These are phyloP conservation scores for Mirounga angustirostris DNA, from an alignment of 2,113 vertebrate genomes.

Conservation along the genomic window DNA sequence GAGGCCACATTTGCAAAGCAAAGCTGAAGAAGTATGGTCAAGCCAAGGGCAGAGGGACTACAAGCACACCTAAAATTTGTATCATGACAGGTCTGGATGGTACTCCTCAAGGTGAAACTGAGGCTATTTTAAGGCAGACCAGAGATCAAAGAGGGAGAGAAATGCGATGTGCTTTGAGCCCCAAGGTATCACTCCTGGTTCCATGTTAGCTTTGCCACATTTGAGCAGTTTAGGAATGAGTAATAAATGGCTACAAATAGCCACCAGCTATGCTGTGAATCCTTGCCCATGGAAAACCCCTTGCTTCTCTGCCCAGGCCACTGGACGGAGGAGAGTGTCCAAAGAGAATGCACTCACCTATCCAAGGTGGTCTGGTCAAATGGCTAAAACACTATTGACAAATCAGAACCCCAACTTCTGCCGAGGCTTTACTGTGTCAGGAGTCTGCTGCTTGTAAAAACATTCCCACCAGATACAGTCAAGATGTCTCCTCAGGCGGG, in stretches of 20 bases:
- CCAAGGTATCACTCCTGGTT: background rate
- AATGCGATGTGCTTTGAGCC: background rate
- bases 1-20: background rate
- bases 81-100: background rate
- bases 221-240: background rate
- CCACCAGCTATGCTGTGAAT: background rate
- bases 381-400: background rate
- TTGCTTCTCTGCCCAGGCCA: background rate
- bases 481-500: background rate
- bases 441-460: background rate
- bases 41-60: background rate
- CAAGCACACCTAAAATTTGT: background rate
- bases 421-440: background rate
- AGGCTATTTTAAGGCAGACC: background rate
- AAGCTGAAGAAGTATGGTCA: background rate
- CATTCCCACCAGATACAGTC: background rate
- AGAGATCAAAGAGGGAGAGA: background rate
- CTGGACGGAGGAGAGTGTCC: background rate
- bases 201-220: background rate
- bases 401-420: background rate
- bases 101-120: background rate
- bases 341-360: background rate
- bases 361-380: background rate
- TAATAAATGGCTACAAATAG: background rate
- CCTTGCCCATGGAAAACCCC: background rate